phyloP scores from a whole-genome alignment of 2,113 vertebrate species.

The Thunnus maccoyii region DNA sequence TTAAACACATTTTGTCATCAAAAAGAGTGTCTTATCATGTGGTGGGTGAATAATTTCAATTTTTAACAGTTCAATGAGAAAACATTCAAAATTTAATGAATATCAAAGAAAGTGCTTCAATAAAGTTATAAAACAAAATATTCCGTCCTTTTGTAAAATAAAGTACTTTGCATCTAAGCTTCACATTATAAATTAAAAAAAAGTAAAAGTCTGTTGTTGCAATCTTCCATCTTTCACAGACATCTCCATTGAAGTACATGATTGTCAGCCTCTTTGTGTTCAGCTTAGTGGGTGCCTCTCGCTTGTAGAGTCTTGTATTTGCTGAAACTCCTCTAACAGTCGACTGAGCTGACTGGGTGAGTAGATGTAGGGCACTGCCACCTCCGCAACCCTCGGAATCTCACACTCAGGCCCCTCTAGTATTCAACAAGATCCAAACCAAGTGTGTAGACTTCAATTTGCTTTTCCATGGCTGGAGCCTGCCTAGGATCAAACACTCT shows the following conservation, averaged over 20 bases:
- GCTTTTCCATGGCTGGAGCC: conserved; percentile 10
- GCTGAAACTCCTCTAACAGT: not conserved
- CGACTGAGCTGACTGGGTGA: not conserved
- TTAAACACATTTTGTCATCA: too few species aligned
- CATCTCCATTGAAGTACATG: not conserved
- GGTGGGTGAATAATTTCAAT: too few species aligned
- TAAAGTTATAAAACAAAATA: too few species aligned
- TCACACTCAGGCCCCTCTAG: not conserved
- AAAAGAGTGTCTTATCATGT: too few species aligned
- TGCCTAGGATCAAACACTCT: conserved; percentile 11
- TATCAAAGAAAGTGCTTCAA: too few species aligned
- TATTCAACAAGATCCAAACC: not conserved
- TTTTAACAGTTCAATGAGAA: too few species aligned
- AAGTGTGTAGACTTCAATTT: not conserved
- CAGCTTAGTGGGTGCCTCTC: not conserved
- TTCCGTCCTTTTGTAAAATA: too few species aligned
- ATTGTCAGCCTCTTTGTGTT: conserved; percentile 1
- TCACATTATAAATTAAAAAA: too few species aligned
- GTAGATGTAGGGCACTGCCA: not conserved
- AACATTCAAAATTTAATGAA: too few species aligned
- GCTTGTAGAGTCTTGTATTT: not conserved
- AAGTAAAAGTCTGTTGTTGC: too few species aligned
- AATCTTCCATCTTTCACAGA: not conserved
- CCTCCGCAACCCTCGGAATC: too few species aligned
- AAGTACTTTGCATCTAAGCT: too few species aligned